phyloP scores from a whole-genome alignment of 1,140 invertebrate genomes.

The Calliphora vicina region DNA sequence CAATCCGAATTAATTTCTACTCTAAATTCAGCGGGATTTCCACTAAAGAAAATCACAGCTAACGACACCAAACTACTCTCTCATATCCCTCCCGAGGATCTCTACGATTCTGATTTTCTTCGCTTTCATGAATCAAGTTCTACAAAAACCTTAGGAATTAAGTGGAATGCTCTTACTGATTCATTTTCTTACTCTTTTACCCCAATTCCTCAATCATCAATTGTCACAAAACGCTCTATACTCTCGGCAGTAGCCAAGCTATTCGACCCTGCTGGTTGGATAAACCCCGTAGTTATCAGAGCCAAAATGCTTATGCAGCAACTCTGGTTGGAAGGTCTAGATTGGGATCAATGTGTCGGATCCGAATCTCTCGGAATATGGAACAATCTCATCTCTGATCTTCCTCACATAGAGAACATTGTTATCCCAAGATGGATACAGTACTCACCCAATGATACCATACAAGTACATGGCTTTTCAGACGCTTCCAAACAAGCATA shows the following conservation, averaged over 20 bases:
- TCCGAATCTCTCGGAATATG: slow-evolving; percentile 38
- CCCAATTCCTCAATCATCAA: neutral
- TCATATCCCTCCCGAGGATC: neutral
- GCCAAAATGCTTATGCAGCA: slow-evolving; percentile 14
- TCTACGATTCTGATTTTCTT: too few relatives aligned
- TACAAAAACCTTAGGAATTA: neutral
- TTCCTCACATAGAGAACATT: neutral
- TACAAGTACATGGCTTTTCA: neutral
- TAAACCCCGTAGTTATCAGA: neutral
- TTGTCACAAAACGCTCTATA: neutral
- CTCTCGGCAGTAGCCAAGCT: neutral
- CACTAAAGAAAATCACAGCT: neutral
- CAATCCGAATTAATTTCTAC: neutral
- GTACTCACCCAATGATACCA: neutral
- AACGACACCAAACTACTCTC: neutral
- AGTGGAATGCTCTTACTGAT: neutral
- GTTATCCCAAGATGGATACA: neutral
- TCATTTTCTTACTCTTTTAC: neutral
- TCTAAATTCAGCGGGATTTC: neutral
- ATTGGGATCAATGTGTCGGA: neutral
- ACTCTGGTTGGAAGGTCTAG: neutral
- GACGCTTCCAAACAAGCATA: neutral
- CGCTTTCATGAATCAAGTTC: neutral
- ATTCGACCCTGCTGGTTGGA: slow-evolving; percentile 3
- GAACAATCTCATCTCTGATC: slow-evolving; percentile 1